phyloP scores from a whole-genome alignment of 2,888 invertebrate species.

The Eupithecia centaureata region DNA sequence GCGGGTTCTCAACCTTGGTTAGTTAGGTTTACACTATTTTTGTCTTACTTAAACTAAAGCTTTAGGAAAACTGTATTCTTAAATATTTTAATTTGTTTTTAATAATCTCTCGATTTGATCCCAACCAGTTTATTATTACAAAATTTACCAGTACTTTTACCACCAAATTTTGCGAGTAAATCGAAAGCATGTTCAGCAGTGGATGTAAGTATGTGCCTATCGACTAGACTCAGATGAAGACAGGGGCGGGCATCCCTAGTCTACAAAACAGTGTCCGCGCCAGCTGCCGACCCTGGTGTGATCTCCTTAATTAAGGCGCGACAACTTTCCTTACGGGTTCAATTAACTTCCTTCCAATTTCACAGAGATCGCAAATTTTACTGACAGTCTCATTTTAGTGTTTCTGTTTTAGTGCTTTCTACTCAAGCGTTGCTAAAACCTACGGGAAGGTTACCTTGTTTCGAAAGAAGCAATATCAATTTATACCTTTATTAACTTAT shows the following conservation, averaged over 20 bases:
- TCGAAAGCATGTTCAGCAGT: too few relatives aligned
- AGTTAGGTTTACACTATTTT: too few relatives aligned
- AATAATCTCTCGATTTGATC: too few relatives aligned
- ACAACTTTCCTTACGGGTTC: conserved; percentile 38
- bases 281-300: conserved; percentile 51
- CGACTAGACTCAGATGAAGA: not conserved
- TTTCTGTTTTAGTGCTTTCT: not conserved
- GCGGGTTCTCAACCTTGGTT: too few relatives aligned
- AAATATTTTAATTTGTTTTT: too few relatives aligned
- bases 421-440: not conserved
- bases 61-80: too few relatives aligned
- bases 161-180: too few relatives aligned
- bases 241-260: not conserved
- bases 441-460: not conserved
- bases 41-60: too few relatives aligned
- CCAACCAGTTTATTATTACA: too few relatives aligned
- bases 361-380: conserved; percentile 1
- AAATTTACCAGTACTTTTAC: too few relatives aligned
- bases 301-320: conserved; percentile 58
- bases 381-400: not conserved
- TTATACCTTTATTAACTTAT: too few relatives aligned
- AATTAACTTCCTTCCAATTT: conserved; percentile 25
- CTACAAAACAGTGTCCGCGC: conserved; percentile 15
- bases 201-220: too few relatives aligned
- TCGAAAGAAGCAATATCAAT: not conserved